Conservation (phyloP, 2,797 vertebrate genomes). For the Capromys pilorides region DNA sequence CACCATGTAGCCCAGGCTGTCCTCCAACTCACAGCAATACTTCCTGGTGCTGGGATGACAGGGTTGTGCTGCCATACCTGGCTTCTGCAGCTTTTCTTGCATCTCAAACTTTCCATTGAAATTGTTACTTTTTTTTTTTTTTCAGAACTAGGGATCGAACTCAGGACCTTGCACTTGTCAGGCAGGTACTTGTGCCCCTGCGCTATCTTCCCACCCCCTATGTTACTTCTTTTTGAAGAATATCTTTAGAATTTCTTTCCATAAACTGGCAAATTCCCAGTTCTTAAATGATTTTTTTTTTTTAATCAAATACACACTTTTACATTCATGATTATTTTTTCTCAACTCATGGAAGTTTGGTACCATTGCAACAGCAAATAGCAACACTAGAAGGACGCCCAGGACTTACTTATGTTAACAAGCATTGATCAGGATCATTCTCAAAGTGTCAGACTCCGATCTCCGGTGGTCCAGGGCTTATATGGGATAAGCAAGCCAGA, state of each 20-base stretch:
- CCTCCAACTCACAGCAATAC: not conserved
- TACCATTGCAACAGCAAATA: not conserved
- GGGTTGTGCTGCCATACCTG: too few species aligned
- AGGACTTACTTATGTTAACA: too few species aligned
- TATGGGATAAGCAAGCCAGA: too few species aligned
- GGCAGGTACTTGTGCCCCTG: too few species aligned
- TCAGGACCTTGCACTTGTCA: too few species aligned
- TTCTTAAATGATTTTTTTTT: not conserved
- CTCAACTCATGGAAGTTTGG: not conserved
- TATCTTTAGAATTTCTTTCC: slow-evolving; percentile 19
- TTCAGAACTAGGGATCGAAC: too few species aligned
- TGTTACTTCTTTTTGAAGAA: not conserved
- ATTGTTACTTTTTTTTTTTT: not conserved
- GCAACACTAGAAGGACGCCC: too few species aligned
- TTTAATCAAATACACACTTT: not conserved
- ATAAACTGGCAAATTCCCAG: not conserved
- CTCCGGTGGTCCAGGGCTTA: too few species aligned
- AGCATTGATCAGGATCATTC: too few species aligned
- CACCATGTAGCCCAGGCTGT: not conserved
- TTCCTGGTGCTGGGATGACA: not conserved
- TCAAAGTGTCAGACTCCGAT: too few species aligned
- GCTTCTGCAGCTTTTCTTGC: not conserved
- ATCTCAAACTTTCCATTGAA: not conserved
- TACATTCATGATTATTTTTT: not conserved
- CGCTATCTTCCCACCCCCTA: too few species aligned